Percentiles rank a stretch among this genome's conserved stretches.
Conservation (phyloP, 2,113 vertebrate genomes). For the Galeopterus variegatus region DNA sequence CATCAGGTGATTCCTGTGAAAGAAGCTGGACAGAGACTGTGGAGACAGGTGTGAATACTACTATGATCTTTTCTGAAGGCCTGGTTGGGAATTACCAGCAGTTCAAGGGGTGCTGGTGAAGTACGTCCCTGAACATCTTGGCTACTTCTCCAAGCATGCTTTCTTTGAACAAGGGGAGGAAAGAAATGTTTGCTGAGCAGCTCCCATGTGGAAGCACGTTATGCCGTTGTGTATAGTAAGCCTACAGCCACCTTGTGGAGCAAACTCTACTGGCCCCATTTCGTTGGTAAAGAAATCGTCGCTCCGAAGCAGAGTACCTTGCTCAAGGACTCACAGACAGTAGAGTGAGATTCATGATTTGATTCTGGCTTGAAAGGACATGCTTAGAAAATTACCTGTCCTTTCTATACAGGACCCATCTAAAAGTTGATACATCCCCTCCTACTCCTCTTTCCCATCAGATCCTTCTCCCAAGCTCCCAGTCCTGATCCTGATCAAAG, state of each 20-base stretch:
- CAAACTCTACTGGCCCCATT: neutral
- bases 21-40: neutral
- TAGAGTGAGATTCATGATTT: neutral
- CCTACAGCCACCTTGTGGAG: neutral
- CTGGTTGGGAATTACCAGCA: neutral
- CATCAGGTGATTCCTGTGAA: neutral
- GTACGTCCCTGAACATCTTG: rapidly evolving
- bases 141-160: neutral
- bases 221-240: neutral
- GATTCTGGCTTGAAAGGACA: neutral
- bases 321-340: neutral
- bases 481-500: neutral
- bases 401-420: neutral
- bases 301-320: neutral
- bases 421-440: neutral
- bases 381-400: neutral
- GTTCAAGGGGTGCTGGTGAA: neutral
- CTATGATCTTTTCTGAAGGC: neutral
- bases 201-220: neutral
- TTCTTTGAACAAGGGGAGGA: neutral
- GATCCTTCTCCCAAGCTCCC: neutral
- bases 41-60: neutral
- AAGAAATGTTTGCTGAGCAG: neutral
- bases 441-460: neutral
- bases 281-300: neutral